These are phyloP conservation scores for Willisornis vidua DNA, from an alignment of 2,113 vertebrate species.

Conservation along the genomic window DNA sequence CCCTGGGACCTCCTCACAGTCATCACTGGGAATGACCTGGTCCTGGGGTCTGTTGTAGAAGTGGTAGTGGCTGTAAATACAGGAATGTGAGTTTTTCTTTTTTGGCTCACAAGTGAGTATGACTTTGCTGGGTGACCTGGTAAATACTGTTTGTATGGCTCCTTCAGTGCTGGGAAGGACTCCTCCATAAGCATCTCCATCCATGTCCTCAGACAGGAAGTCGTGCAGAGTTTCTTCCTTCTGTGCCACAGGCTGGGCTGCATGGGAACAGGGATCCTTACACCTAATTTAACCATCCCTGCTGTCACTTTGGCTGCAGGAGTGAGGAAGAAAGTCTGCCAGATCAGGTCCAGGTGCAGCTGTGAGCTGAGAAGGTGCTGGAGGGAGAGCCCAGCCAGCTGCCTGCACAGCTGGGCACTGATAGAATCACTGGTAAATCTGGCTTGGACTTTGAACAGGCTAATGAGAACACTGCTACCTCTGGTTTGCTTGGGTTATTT, in stretches of 20 bases:
- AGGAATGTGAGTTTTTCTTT: not conserved
- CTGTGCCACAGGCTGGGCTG: fast-evolving
- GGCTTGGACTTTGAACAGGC: not conserved
- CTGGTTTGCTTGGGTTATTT: not conserved
- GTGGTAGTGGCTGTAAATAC: not conserved
- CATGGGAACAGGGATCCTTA: not conserved
- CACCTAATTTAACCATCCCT: not conserved
- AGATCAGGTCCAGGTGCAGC: not conserved
- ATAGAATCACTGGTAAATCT: not conserved
- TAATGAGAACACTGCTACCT: not conserved
- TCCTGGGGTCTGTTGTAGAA: not conserved
- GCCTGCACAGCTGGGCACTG: fast-evolving
- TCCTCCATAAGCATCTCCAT: not conserved
- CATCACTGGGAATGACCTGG: not conserved
- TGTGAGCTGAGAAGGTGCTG: not conserved
- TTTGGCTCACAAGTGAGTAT: not conserved
- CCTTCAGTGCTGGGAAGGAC: not conserved
- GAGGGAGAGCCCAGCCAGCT: not conserved
- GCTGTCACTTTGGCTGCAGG: not conserved
- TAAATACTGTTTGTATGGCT: not conserved
- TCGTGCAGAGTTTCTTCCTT: fast-evolving
- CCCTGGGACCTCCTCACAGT: not conserved
- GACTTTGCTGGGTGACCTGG: not conserved
- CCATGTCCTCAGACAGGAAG: fast-evolving
- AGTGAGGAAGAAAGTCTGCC: not conserved